These are phyloP conservation scores for Phoenicopterus ruber DNA, from an alignment of 2,113 vertebrate species.

Conservation along the genomic window DNA sequence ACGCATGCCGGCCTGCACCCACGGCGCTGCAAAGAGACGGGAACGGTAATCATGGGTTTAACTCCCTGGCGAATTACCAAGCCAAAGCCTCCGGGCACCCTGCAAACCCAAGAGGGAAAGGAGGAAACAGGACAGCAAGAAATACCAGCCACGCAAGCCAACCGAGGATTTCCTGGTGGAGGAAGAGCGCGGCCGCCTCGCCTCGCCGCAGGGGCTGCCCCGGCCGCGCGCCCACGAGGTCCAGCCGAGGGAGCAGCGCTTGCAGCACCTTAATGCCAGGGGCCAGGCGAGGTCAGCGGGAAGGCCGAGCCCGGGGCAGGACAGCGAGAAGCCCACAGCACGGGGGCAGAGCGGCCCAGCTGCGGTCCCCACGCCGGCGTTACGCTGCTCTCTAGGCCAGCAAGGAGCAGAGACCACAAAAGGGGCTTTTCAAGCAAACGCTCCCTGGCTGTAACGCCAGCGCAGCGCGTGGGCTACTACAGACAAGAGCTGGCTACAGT, in stretches of 20 bases:
- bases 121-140: slow-evolving; percentile 31
- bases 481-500: not conserved
- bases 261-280: rapidly evolving
- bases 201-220: not conserved
- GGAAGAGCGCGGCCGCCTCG: rapidly evolving
- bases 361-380: rapidly evolving
- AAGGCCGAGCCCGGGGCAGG: not conserved
- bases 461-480: not conserved
- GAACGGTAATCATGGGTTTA: not conserved
- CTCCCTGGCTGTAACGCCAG: not conserved
- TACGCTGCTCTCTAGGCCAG: not conserved
- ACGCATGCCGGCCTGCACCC: not conserved
- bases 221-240: rapidly evolving
- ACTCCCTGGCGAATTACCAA: slow-evolving; percentile 15
- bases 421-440: not conserved
- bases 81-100: slow-evolving; percentile 3
- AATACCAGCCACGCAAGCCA: not conserved
- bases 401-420: not conserved
- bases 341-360: not conserved
- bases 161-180: not conserved
- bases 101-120: slow-evolving; percentile 17
- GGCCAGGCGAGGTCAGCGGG: rapidly evolving
- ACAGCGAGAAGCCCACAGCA: not conserved
- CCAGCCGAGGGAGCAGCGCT: not conserved
- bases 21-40: not conserved